Conservation (phyloP, 1,140 invertebrate genomes). For the Trichonephila clavipes region DNA sequence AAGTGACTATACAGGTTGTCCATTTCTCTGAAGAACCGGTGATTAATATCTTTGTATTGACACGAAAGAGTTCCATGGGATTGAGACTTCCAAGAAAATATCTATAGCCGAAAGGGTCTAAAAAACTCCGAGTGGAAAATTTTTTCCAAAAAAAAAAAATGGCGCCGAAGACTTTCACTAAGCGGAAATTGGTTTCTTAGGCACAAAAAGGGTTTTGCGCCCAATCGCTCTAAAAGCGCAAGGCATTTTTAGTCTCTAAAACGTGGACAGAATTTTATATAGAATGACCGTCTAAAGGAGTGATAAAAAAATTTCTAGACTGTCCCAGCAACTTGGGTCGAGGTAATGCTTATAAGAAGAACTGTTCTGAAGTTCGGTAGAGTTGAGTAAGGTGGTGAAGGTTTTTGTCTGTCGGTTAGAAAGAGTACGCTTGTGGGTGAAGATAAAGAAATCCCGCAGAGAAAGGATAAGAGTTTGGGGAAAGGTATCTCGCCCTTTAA, state of each 20-base stretch:
- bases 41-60: background rate
- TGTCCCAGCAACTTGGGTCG: background rate
- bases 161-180: background rate
- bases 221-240: slow-evolving; percentile 30
- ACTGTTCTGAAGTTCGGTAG: background rate
- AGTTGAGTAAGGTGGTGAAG: too few species aligned
- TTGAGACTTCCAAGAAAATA: background rate
- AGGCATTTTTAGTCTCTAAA: background rate
- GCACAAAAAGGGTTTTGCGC: background rate
- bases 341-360: background rate
- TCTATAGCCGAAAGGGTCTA: background rate
- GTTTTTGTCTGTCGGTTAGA: too few species aligned
- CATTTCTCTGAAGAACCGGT: background rate
- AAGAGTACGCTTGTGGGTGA: too few species aligned
- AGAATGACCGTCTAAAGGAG: background rate
- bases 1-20: background rate
- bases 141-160: background rate
- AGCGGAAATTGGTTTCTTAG: slow-evolving; percentile 35
- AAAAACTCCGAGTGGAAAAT: background rate
- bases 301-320: background rate
- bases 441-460: too few species aligned
- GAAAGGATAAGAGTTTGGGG: too few species aligned
- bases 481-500: too few species aligned
- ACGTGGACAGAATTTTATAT: background rate
- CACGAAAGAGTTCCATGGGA: background rate